Evolutionary conservation across 1,140 invertebrate genomes (phyloP).

Genomic region (Stegodyphus dumicola): DNA sequence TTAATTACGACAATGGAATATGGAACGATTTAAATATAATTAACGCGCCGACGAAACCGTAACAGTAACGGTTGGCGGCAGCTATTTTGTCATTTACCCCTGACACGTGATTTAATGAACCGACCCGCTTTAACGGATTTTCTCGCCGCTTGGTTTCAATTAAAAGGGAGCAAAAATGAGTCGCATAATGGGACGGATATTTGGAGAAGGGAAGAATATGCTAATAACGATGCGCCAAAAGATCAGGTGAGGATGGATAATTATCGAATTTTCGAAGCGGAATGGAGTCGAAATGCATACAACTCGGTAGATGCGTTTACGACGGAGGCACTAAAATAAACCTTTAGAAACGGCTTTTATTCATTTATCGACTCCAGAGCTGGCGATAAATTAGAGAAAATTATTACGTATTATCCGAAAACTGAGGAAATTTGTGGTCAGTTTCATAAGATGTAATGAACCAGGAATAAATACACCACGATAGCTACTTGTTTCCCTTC

Average conservation of each 20-base stretch:
- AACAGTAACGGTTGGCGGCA: neutral
- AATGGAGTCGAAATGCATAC: neutral
- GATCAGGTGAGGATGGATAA: neutral
- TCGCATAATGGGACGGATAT: constrained; percentile 25
- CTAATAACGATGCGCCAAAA: neutral
- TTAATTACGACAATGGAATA: constrained; percentile 59
- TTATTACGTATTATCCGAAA: neutral
- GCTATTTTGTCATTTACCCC: constrained; percentile 40
- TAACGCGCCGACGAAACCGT: constrained; percentile 10
- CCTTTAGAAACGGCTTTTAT: neutral
- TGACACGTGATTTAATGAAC: constrained; percentile 46
- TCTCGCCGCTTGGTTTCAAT: constrained; percentile 18
- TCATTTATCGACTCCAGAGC: neutral
- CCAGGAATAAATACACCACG: too few species aligned
- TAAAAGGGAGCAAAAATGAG: constrained; percentile 35
- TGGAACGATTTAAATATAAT: constrained; percentile 60
- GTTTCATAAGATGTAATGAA: too few species aligned
- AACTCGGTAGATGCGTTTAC: neutral
- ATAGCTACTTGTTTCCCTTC: too few species aligned
- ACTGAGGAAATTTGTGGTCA: neutral
- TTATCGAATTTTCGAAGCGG: constrained; percentile 22
- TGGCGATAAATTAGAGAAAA: constrained; percentile 7
- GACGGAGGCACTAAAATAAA: too few species aligned
- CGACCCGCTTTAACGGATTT: constrained; percentile 27
- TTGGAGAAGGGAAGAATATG: constrained; percentile 20